A percentile compares a stretch with the other conserved stretches of the same genome.
Evolutionary conservation across 2,888 invertebrate genomes (phyloP).

Genomic region (Melanophora roralis): DNA sequence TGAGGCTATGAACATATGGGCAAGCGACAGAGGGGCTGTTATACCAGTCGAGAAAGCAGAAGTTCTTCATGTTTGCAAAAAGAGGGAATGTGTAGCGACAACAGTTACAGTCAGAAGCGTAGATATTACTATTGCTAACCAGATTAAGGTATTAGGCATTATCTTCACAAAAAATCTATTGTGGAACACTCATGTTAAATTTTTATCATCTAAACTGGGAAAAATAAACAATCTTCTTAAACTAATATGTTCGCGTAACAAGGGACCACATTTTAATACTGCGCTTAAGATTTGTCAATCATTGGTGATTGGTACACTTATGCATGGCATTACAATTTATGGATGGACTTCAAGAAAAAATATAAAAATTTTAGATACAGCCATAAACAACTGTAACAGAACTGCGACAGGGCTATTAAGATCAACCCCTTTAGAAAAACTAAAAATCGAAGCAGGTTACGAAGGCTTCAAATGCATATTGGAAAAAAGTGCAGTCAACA

Average conservation of each 20-base stretch:
- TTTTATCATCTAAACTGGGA: too few relatives aligned
- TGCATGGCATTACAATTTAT: not conserved
- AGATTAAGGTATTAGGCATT: too few relatives aligned
- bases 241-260: too few relatives aligned
- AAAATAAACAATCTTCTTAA: too few relatives aligned
- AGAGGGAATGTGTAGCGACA: not conserved
- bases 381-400: not conserved
- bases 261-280: too few relatives aligned
- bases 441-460: not conserved
- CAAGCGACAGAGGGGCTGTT: not conserved
- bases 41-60: not conserved
- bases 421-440: not conserved
- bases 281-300: too few relatives aligned
- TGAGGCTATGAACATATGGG: not conserved
- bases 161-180: too few relatives aligned
- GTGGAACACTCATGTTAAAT: too few relatives aligned
- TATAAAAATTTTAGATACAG: not conserved
- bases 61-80: conserved; percentile 10
- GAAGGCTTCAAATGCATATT: not conserved
- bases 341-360: not conserved
- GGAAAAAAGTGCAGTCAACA: not conserved
- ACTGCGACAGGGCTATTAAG: not conserved
- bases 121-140: too few relatives aligned
- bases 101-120: not conserved
- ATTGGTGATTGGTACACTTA: not conserved